These are phyloP conservation scores for Gerris lacustris DNA, from an alignment of 2,888 invertebrate genomes.

Conservation along the genomic window DNA sequence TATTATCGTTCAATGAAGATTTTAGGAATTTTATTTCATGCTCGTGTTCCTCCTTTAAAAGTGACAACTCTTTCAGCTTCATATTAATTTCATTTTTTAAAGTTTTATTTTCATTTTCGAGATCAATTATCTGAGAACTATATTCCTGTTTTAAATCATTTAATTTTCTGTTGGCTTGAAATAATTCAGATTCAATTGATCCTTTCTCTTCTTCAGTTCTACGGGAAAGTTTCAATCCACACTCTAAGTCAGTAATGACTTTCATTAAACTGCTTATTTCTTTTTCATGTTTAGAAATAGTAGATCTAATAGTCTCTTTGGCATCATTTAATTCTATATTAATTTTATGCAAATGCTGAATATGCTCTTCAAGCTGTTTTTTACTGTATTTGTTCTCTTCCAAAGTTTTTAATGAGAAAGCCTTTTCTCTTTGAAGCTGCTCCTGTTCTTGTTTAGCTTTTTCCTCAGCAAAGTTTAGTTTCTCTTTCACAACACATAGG, in stretches of 20 bases:
- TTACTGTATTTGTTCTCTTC: neutral
- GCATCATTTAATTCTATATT: neutral
- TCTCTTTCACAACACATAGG: neutral
- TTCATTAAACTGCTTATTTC: neutral
- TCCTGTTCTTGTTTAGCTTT: neutral
- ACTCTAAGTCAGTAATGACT: neutral
- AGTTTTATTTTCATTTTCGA: neutral
- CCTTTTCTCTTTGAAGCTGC: neutral
- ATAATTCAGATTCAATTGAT: neutral
- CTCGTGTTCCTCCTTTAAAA: neutral
- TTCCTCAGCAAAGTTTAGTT: neutral
- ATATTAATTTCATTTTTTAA: neutral
- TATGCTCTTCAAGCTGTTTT: neutral
- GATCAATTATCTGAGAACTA: neutral
- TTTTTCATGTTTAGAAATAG: neutral
- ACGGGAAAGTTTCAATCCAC: neutral
- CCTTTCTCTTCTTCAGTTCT: neutral
- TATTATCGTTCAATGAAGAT: neutral
- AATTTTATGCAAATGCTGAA: neutral
- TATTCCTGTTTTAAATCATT: neutral
- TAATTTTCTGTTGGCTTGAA: neutral
- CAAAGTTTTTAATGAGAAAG: neutral
- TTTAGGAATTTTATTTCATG: neutral
- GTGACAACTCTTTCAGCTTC: neutral
- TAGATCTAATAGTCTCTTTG: neutral